phyloP scores from a whole-genome alignment of 2,888 invertebrate genomes.

The Liopterus haemorrhoidalis region DNA sequence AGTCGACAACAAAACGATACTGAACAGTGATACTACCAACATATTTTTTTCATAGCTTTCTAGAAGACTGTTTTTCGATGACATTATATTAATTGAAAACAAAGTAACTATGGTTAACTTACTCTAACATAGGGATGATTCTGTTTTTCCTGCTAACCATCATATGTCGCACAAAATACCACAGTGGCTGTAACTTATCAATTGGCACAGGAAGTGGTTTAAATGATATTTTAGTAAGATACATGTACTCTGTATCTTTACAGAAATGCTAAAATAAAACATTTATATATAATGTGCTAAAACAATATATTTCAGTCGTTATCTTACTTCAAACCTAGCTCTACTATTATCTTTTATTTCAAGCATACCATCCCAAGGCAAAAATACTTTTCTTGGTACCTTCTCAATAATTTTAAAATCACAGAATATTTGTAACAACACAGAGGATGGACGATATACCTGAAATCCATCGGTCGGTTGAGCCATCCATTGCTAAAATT shows the following conservation, averaged over 20 bases:
- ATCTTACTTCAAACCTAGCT: constrained; percentile 2
- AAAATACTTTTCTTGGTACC: constrained; percentile 58
- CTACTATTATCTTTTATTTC: background rate
- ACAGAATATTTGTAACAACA: constrained; percentile 65
- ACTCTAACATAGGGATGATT: constrained; percentile 71
- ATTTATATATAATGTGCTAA: constrained; percentile 5
- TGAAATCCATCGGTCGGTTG: constrained; percentile 49
- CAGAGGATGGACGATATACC: constrained; percentile 52
- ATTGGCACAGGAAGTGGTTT: constrained; percentile 48
- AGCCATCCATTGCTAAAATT: constrained; percentile 53
- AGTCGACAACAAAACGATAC: too few relatives aligned
- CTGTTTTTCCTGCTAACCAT: constrained; percentile 53
- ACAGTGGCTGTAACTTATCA: constrained; percentile 57
- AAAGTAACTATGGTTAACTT: constrained; percentile 42
- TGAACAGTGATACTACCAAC: too few relatives aligned
- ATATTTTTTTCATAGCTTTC: too few relatives aligned
- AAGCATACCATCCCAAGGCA: constrained; percentile 55
- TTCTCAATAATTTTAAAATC: constrained; percentile 55
- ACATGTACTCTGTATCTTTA: constrained; percentile 52
- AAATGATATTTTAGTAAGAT: constrained; percentile 60
- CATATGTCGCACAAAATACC: constrained; percentile 65
- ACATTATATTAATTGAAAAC: constrained; percentile 6
- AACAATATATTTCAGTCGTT: constrained; percentile 12
- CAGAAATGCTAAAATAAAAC: constrained; percentile 35
- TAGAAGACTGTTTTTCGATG: too few relatives aligned